Conservation (phyloP, 1,140 invertebrate species). For the Notospermus geniculatus region DNA sequence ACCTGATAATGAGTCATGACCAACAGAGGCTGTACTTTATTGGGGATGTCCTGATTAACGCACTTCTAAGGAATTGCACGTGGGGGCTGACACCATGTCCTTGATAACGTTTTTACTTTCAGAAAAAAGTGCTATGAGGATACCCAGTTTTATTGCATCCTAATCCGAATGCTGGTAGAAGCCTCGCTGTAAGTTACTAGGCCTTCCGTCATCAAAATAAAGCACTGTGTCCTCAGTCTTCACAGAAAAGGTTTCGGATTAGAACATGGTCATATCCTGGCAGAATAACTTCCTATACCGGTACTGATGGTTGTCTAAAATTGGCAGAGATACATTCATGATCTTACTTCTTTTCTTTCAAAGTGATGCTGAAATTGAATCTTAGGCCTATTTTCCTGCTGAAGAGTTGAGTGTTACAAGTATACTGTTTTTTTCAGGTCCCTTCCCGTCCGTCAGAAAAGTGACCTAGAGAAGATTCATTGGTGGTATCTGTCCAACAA, state of each 20-base stretch:
- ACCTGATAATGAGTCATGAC: not conserved
- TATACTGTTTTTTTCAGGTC: not conserved
- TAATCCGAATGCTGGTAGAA: not conserved
- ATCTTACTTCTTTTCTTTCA: not conserved
- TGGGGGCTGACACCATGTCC: too few relatives aligned
- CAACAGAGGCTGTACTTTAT: not conserved
- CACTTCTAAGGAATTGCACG: not conserved
- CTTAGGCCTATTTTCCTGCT: not conserved
- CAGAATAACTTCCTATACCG: not conserved
- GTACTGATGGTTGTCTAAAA: too few relatives aligned
- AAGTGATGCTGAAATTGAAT: not conserved
- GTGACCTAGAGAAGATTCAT: slow-evolving; percentile 32
- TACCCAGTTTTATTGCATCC: slow-evolving; percentile 1
- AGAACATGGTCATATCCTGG: not conserved
- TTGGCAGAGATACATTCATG: not conserved
- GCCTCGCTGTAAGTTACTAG: not conserved
- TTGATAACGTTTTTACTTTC: not conserved
- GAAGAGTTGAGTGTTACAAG: not conserved
- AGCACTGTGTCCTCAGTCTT: not conserved
- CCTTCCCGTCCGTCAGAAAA: slow-evolving; percentile 20
- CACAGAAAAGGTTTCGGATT: not conserved
- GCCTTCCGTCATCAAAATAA: not conserved
- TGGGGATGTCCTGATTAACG: not conserved
- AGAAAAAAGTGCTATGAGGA: not conserved
- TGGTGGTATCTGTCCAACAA: slow-evolving; percentile 41